A percentile compares a stretch with the other conserved stretches of the same genome.
Evolutionary conservation across 1,140 invertebrate species (phyloP).

Genomic region (Latrodectus geometricus): DNA sequence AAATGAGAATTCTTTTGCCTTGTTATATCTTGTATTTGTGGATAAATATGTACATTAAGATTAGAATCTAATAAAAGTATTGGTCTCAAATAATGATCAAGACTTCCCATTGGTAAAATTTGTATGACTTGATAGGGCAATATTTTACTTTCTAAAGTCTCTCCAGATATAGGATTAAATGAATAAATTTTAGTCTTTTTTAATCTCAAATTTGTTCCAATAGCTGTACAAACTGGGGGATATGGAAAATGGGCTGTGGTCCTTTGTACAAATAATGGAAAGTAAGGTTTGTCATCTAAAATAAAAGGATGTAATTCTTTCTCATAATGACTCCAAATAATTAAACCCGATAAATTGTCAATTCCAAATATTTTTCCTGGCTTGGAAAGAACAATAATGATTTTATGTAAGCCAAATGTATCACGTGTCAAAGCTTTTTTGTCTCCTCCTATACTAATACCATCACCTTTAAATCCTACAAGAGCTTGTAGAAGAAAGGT

Average conservation of each 20-base stretch:
- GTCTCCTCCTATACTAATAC: slow-evolving; percentile 39
- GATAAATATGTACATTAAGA: slow-evolving; percentile 77
- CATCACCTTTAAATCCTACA: slow-evolving; percentile 63
- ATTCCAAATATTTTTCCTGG: slow-evolving; percentile 86
- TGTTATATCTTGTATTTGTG: slow-evolving; percentile 71
- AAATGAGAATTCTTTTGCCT: slow-evolving; percentile 64
- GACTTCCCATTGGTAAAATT: slow-evolving; percentile 76
- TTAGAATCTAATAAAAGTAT: slow-evolving; percentile 82
- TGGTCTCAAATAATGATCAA: slow-evolving; percentile 78
- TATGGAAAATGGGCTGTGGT: slow-evolving; percentile 86
- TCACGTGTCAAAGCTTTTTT: slow-evolving; percentile 81
- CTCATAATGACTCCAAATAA: slow-evolving; percentile 82
- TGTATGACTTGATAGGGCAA: slow-evolving; percentile 82
- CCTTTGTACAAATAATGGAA: slow-evolving; percentile 82
- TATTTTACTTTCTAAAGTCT: slow-evolving; percentile 73
- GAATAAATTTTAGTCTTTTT: slow-evolving; percentile 81
- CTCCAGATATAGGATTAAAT: slow-evolving; percentile 89
- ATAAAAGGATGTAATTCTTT: slow-evolving; percentile 70
- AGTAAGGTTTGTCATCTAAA: slow-evolving; percentile 70
- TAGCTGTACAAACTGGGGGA: slow-evolving; percentile 80
- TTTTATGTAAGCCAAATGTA: slow-evolving; percentile 94
- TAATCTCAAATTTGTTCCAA: slow-evolving; percentile 78
- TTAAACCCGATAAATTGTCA: slow-evolving; percentile 84
- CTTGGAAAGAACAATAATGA: slow-evolving; percentile 86
- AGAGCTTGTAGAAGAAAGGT: slow-evolving; percentile 72